Evolutionary conservation across 64 coral and sea anemone species (phyloP), one percentile per base, ranked within the genome.

Genomic region (Exaiptasia diaphana): DNA sequence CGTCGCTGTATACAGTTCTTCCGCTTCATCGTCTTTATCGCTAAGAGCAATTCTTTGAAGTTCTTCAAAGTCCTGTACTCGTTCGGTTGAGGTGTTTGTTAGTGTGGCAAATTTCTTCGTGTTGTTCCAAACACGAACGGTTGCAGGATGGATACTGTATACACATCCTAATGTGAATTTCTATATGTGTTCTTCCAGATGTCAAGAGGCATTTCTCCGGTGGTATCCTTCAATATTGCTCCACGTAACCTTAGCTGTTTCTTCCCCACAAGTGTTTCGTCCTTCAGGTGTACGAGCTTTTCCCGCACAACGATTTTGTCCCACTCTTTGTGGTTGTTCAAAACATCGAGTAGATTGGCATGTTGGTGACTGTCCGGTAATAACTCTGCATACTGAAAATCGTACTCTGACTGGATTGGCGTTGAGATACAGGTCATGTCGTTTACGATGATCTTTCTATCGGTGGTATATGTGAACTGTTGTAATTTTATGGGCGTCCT

Each of bases 401-500:
- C 18, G 53, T 78, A 78, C 21, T 78, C 53, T 11, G 28, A 24
- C 3, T 36, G 32, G 8, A 58, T 31, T 12, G 75, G 75, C 27
- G 17, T 38, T 25, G 50, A 2, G 1, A 78, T 12, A 12, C 28
- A 13, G 34, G 75, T 78, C 53, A 39, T 60, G 36, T 60, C 53
- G 33, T 78, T 78, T 5, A 78, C 53, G 1, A 60, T 58, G 14
- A 39, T 78, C 20, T 41, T 20, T 5, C 26, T 38, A 4, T 60
- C 75, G 11, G 56, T 36, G 1, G 75, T 78, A n/a, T 39, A 58
- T 18, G 75, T n/a, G 13, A 58, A 38, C 6, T 60, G 26, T 3
- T 22, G 9, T 4, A 78, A 38, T 22, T 78, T 78, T 52, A 78
- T 40, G 13, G 53, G 52, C 20, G 75, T 78, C 27, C 53, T 58